Base-by-base conservation (phyloP, 2,113 vertebrate genomes). In the Mola mola region DNA sequence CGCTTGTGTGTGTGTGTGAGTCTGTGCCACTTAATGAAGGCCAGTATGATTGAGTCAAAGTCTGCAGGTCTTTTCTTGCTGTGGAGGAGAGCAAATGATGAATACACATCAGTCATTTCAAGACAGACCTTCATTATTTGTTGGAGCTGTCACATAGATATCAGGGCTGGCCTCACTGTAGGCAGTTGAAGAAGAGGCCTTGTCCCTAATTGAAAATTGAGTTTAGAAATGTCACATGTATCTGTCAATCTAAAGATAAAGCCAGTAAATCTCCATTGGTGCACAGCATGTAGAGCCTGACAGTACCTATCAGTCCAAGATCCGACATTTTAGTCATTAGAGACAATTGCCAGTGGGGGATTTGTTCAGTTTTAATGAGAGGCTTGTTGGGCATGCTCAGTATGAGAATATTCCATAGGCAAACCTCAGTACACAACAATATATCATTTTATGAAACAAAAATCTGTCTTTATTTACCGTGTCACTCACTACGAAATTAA, bases 121-220 rank as follows among this genome's bases (percentile, higher is more conserved):
- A 55, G 77, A 75, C 76, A 66, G 67, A 71, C 72, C 66, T 85
- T 86, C 77, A 88, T 88, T 70, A 79, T 78, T 84, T 84, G 76
- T 66, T 50, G 53, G 50, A 78, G 52, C 82, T 79, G 84, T 85
- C 80, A 67, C 62, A 64, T 52, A 81, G 75, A 76, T 64, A 86
- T 86, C 83, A 72, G 66, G 69, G 68, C 84, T n/a, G n/a, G n/a
- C n/a, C n/a, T 80, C 84, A 78, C 67, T 40, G 70, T 65, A 58
- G 78, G 78, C 68, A 77, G 76, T 60, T 65, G 68, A 50, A 69
- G 46, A 62, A 43, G 58, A 57, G 41, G 60, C 26, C 66, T 78
- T 33, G 48, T 83, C 62, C 62, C 74, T 88, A 84, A 88, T 87
- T 88, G 76, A 87, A 88, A 81, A 80, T 67, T 69, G 79, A 79